A percentile compares a stretch with the other conserved stretches of the same genome.
phyloP scores from a whole-genome alignment of 2,888 invertebrate genomes.

The Ophonus ardosiacus region DNA sequence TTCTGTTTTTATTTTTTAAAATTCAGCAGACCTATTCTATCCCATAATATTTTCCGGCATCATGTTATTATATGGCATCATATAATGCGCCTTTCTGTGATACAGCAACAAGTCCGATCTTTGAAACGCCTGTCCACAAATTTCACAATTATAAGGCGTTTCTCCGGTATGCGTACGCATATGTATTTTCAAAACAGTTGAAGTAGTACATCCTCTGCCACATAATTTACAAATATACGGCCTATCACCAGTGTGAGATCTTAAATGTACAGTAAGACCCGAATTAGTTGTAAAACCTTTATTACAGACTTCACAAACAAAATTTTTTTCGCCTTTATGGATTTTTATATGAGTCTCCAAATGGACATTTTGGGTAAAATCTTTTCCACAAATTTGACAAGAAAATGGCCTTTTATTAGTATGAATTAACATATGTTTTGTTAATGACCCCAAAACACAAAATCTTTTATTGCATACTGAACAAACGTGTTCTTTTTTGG shows the following conservation, averaged over 20 bases:
- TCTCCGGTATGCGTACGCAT: conserved; percentile 69
- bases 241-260: conserved; percentile 69
- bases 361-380: conserved; percentile 67
- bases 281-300: conserved; percentile 68
- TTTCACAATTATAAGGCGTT: conserved; percentile 68
- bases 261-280: conserved; percentile 68
- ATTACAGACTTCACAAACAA: conserved; percentile 68
- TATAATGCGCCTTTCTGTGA: conserved; percentile 64
- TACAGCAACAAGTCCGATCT: conserved; percentile 68
- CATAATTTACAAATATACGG: conserved; percentile 66
- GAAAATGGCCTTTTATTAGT: conserved; percentile 68
- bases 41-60: not conserved
- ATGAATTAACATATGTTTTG: conserved; percentile 68
- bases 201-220: conserved; percentile 68
- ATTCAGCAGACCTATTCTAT: not conserved
- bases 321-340: conserved; percentile 67
- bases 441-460: conserved; percentile 67
- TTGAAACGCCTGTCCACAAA: conserved; percentile 68
- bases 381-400: conserved; percentile 67
- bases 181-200: conserved; percentile 68
- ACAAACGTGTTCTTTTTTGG: conserved; percentile 66
- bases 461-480: conserved; percentile 67
- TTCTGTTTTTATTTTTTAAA: too few species aligned
- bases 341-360: conserved; percentile 66
- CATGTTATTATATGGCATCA: conserved; percentile 9